Evolutionary conservation across 2,888 invertebrate species (phyloP).

Genomic region (Parnassius glacialis): DNA sequence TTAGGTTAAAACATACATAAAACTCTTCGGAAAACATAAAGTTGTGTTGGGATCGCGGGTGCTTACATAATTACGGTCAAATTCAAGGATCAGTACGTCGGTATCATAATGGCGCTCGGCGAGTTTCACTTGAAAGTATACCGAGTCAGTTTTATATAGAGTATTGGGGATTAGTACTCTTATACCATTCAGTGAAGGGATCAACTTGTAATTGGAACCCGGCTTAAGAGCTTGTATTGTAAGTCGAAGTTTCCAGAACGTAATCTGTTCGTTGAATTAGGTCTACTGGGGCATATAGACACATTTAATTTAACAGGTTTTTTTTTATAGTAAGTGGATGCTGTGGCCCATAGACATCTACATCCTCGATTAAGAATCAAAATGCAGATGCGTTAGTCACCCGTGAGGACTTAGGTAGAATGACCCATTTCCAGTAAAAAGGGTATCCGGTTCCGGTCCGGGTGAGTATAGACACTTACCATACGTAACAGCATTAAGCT

Average conservation of each 20-base stretch:
- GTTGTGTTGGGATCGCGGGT: background rate
- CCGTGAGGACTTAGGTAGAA: too few species aligned
- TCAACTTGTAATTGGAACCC: conserved; percentile 26
- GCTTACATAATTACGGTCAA: conserved; percentile 1
- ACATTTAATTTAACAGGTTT: too few species aligned
- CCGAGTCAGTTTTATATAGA: conserved; percentile 12
- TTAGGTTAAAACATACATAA: too few species aligned
- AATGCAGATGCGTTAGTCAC: too few species aligned
- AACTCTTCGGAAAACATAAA: too few species aligned
- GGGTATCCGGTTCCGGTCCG: too few species aligned
- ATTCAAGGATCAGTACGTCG: conserved; percentile 3
- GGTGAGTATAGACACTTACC: too few species aligned
- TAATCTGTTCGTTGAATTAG: conserved; percentile 9
- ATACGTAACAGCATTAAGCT: too few species aligned
- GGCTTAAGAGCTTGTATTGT: conserved; percentile 22
- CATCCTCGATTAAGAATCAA: too few species aligned
- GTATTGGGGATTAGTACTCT: conserved; percentile 23
- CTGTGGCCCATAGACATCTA: too few species aligned
- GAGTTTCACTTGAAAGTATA: conserved; percentile 7
- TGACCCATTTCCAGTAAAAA: too few species aligned
- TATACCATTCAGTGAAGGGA: conserved; percentile 16
- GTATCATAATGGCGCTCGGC: conserved; percentile 3
- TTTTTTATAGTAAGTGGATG: too few species aligned
- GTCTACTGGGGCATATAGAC: background rate
- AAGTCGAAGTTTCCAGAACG: conserved; percentile 17